Percentiles rank a stretch among this genome's conserved stretches.
Evolutionary conservation across 2,113 vertebrate species (phyloP).

Genomic region (Ictalurus punctatus): DNA sequence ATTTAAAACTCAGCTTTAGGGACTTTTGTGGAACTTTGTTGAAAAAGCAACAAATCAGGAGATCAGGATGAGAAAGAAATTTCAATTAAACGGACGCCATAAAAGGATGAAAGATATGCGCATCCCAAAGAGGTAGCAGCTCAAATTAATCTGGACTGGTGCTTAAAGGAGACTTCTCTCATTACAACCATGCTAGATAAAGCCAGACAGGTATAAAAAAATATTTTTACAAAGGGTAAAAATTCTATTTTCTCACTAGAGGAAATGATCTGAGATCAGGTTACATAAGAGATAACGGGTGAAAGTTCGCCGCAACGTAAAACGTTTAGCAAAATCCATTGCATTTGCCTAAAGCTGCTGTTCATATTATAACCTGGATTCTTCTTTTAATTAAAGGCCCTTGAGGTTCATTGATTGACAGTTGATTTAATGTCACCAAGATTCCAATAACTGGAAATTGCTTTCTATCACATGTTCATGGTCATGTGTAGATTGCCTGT

Average conservation of each 20-base stretch:
- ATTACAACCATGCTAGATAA: constrained; percentile 56
- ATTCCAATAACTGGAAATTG: constrained; percentile 43
- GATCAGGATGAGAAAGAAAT: constrained; percentile 47
- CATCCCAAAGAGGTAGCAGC: constrained; percentile 35
- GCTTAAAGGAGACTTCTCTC: constrained; percentile 46
- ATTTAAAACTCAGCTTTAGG: constrained; percentile 37
- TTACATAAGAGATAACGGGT: constrained; percentile 46
- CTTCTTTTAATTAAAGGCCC: constrained; percentile 63
- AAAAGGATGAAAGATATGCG: constrained; percentile 38
- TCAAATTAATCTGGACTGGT: constrained; percentile 46
- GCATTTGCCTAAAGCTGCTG: constrained; percentile 49
- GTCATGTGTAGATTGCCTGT: constrained; percentile 41
- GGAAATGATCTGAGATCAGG: constrained; percentile 61
- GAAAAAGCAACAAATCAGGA: constrained; percentile 48
- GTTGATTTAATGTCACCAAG: constrained; percentile 49
- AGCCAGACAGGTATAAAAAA: constrained; percentile 46
- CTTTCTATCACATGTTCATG: constrained; percentile 40
- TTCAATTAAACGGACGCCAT: constrained; percentile 53
- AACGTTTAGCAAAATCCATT: constrained; percentile 54
- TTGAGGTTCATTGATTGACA: constrained; percentile 49
- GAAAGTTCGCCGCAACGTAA: constrained; percentile 55
- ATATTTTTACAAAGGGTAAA: constrained; percentile 31
- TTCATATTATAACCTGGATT: constrained; percentile 50
- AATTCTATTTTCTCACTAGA: constrained; percentile 55
- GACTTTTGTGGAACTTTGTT: constrained; percentile 45